phyloP scores from a whole-genome alignment of 2,888 invertebrate species.

The Xylota sylvarum region DNA sequence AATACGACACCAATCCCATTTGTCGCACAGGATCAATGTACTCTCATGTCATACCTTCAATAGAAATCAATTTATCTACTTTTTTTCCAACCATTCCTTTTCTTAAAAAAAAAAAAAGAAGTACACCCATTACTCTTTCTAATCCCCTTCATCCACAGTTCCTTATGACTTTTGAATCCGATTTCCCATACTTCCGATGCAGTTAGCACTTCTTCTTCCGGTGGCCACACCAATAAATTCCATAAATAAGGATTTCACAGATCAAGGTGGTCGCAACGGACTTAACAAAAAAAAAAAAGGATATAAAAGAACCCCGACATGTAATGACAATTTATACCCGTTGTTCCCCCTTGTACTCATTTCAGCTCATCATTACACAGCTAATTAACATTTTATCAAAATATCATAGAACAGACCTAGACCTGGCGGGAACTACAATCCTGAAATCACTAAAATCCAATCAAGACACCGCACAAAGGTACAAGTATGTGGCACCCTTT shows the following conservation, averaged over 20 bases:
- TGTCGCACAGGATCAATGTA: constrained; percentile 12
- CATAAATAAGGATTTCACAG: constrained; percentile 64
- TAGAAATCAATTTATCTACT: background rate
- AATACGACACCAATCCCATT: constrained; percentile 13
- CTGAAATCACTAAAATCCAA: constrained; percentile 69
- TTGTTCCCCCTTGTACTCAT: constrained; percentile 37
- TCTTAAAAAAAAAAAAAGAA: constrained; percentile 16
- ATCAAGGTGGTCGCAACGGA: constrained; percentile 58
- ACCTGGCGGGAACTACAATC: constrained; percentile 35
- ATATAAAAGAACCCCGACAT: constrained; percentile 9
- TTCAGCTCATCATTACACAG: constrained; percentile 73
- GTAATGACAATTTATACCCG: constrained; percentile 56
- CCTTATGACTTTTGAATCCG: constrained; percentile 35
- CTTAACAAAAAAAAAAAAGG: constrained; percentile 16
- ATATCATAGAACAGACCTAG: constrained; percentile 21
- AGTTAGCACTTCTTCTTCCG: constrained; percentile 51
- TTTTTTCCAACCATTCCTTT: background rate
- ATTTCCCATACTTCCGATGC: constrained; percentile 70
- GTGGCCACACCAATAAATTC: constrained; percentile 53
- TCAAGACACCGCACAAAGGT: constrained; percentile 40
- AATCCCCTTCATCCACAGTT: constrained; percentile 30
- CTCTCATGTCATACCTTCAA: background rate
- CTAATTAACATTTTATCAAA: constrained; percentile 75
- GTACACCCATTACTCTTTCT: constrained; percentile 30
- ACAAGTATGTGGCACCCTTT: constrained; percentile 59